Evolutionary conservation across 2,113 vertebrate species (phyloP).

Genomic region (Erythrocebus patas): DNA sequence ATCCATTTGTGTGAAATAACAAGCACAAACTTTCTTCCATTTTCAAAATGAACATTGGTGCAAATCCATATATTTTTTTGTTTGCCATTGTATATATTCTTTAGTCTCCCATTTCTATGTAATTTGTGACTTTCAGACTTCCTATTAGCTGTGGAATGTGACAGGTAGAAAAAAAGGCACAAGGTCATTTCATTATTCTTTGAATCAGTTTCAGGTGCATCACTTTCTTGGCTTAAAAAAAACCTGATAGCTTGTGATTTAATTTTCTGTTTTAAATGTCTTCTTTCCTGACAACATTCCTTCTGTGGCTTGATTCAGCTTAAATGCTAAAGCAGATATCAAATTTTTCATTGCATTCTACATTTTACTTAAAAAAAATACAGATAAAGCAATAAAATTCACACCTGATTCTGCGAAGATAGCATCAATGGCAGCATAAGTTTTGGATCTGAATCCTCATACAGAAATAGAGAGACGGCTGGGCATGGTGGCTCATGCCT

Average conservation of each 20-base stretch:
- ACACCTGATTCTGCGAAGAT: neutral
- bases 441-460: neutral
- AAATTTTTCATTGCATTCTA: neutral
- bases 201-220: slow-evolving; percentile 42
- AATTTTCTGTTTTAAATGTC: slow-evolving; percentile 55
- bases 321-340: neutral
- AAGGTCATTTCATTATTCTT: slow-evolving; percentile 59
- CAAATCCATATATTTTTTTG: neutral
- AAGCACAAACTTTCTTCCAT: slow-evolving; percentile 35
- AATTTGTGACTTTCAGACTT: slow-evolving; percentile 54
- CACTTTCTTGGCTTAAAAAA: slow-evolving; percentile 38
- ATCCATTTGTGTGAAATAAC: slow-evolving; percentile 56
- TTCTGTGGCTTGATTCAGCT: neutral
- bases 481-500: too few relatives aligned
- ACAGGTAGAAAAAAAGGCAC: slow-evolving; percentile 43
- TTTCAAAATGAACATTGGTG: slow-evolving; percentile 43
- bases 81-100: neutral
- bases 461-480: neutral
- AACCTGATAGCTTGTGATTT: slow-evolving; percentile 15
- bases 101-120: neutral
- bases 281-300: slow-evolving; percentile 31
- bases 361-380: neutral
- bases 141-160: neutral
- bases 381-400: neutral
- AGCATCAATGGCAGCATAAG: neutral